Base-by-base conservation (phyloP, 1,140 invertebrate genomes). In the Colletes gigas region DNA sequence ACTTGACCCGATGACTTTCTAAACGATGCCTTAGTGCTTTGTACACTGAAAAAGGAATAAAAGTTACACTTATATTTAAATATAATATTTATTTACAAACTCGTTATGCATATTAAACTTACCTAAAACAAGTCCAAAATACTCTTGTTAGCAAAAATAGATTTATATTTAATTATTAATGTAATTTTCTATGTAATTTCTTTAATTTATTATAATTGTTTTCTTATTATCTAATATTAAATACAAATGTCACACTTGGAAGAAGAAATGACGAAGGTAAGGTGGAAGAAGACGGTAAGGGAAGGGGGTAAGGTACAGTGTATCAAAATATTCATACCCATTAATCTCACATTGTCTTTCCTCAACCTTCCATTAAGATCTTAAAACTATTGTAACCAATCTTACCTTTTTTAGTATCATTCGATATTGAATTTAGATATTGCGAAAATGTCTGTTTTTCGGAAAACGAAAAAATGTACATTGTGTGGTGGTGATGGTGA, bases 1-100 rank as follows among this genome's bases (percentile, higher is more conserved):
- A 97, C 95, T 88, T 95, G 95, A 47, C 95, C 96, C 19, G 96
- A 95, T 54, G 95, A 94, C 89, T 96, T 96, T 85, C 95, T 95
- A 88, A 95, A 97, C 47, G 96, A 94, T 6, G 96, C 96, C 87
- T 96, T 96, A 15, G 94, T 89, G 81, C 83, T 88, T 90, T 91
- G 91, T 80, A 91, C 90, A 87, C 94, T 95, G 85, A 77, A 91
- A 90, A 88, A 0, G 54, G 21, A 52, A 80, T 73, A 71, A 88
- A 88, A 89, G 91, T 90, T 82, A 93, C 90, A 82, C 87, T 88
- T 92, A 91, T 77, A 69, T 63, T 17, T 19, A 52, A 30, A 54
- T 68, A 62, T 30, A 0, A 67, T 74, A 84, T 68, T 67, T 74
- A 74, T 47, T 60, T 71, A 47, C 4, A 74, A 41, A 65, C 2